These are phyloP conservation scores for Donacobius atricapilla DNA, from an alignment of 2,113 vertebrate genomes.

Conservation along the genomic window DNA sequence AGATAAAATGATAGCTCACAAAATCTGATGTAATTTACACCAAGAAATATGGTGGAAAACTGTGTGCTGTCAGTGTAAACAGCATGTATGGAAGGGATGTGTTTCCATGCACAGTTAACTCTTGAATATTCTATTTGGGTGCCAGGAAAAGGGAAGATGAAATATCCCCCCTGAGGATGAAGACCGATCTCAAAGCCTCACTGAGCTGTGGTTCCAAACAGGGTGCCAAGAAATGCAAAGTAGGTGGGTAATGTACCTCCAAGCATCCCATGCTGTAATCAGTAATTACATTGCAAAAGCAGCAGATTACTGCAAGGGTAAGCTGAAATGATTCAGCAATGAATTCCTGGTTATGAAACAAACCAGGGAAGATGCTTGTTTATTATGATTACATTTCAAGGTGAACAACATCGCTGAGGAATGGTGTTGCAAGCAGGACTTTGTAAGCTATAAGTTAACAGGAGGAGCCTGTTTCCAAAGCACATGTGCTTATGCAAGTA, in stretches of 20 bases:
- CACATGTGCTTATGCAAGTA: fast-evolving
- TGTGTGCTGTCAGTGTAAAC: fast-evolving
- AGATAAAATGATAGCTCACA: background rate
- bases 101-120: background rate
- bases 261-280: no score
- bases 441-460: background rate
- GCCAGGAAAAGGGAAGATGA: background rate
- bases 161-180: background rate
- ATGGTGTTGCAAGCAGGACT: background rate
- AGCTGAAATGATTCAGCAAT: background rate
- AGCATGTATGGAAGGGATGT: background rate
- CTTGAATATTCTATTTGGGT: background rate
- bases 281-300: background rate
- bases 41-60: background rate
- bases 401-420: background rate
- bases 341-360: background rate
- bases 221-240: background rate
- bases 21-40: background rate
- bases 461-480: background rate
- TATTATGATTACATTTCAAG: background rate
- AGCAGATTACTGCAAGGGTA: background rate
- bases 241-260: background rate
- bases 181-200: background rate
- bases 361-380: background rate
- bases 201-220: background rate